These are phyloP conservation scores for Lepidonotus clava DNA, from an alignment of 2,888 invertebrate species.

Conservation along the genomic window DNA sequence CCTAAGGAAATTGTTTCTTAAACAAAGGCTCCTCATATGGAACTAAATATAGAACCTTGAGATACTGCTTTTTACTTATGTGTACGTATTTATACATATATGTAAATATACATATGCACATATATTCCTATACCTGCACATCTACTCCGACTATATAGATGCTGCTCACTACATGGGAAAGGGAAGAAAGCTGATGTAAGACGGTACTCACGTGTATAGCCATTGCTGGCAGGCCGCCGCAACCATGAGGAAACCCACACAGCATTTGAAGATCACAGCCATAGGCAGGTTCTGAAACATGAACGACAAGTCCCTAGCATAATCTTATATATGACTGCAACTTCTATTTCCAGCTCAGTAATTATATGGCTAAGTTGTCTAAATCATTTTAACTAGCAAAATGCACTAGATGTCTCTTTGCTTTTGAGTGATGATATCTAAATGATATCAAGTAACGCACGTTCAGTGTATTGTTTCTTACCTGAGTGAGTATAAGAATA, in stretches of 20 bases:
- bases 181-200: no score
- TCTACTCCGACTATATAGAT: no score
- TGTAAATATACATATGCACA: no score
- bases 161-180: no score
- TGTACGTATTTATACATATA: no score
- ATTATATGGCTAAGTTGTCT: not conserved
- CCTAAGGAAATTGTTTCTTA: no score
- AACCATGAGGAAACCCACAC: constrained; percentile 79
- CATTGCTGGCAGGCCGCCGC: constrained; percentile 78
- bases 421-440: no score
- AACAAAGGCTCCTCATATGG: no score
- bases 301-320: not conserved
- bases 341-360: not conserved
- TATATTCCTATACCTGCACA: no score
- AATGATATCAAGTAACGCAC: no score
- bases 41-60: no score
- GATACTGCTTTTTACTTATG: no score
- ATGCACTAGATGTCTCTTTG: not conserved
- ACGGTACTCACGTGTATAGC: constrained; percentile 76
- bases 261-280: constrained; percentile 81
- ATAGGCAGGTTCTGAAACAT: constrained; percentile 77
- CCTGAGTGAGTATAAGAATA: constrained; percentile 81
- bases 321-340: not conserved
- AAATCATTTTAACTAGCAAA: not conserved
- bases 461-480: constrained; percentile 63